Conservation (phyloP, 2,113 vertebrate genomes). For the Forbesichthys papilliferus region DNA sequence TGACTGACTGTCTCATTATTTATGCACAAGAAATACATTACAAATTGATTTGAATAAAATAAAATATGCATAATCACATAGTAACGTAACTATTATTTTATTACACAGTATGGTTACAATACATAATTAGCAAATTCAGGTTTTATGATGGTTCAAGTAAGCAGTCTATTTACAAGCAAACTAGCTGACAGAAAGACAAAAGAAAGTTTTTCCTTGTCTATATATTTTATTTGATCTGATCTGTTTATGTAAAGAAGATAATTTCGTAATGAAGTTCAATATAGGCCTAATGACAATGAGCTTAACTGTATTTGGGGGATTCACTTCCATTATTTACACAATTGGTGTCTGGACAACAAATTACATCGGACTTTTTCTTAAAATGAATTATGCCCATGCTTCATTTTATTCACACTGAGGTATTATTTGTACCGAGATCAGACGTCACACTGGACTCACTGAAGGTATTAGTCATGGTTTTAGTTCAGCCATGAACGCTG, state of each 20-base stretch:
- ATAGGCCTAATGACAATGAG: constrained; percentile 3
- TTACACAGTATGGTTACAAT: not conserved
- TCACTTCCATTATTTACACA: not conserved
- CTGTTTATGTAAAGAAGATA: constrained; percentile 35
- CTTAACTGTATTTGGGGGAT: constrained; percentile 2
- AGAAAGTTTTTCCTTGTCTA: constrained; percentile 1
- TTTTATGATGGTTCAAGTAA: constrained; percentile 4
- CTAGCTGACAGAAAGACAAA: constrained; percentile 54
- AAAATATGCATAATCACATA: not conserved
- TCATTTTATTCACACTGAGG: constrained; percentile 32
- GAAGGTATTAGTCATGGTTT: constrained; percentile 11
- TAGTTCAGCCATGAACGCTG: constrained; percentile 27
- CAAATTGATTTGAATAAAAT: not conserved
- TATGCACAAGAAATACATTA: too few species aligned
- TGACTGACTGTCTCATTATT: too few species aligned
- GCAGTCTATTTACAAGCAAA: constrained; percentile 50
- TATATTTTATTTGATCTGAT: constrained; percentile 50
- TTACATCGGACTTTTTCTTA: not conserved
- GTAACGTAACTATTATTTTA: constrained; percentile 1
- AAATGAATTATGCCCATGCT: constrained; percentile 2
- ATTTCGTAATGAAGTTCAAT: not conserved
- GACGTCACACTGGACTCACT: constrained; percentile 24
- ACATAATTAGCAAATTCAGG: not conserved
- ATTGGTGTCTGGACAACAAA: constrained; percentile 12
- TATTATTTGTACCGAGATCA: constrained; percentile 14